These are phyloP conservation scores for Corythoichthys intestinalis DNA, from an alignment of 2,113 vertebrate species.

Conservation along the genomic window DNA sequence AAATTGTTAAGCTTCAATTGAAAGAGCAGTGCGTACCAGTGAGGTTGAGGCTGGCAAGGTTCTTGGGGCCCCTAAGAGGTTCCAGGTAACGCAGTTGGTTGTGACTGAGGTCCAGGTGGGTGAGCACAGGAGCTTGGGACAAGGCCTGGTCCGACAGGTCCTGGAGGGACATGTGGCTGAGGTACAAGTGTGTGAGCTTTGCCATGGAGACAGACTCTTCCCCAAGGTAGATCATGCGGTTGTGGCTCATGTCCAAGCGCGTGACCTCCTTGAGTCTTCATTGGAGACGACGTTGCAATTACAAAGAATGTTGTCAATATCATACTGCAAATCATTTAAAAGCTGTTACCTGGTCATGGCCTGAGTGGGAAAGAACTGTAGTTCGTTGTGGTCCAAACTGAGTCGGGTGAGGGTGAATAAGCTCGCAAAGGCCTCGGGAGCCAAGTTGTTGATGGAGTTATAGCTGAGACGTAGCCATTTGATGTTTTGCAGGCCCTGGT, in stretches of 20 bases:
- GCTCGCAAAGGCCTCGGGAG: conserved; percentile 81
- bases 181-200: conserved; percentile 79
- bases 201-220: conserved; percentile 83
- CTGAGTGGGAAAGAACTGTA: conserved; percentile 83
- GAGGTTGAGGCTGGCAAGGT: conserved; percentile 71
- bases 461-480: conserved; percentile 84
- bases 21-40: conserved; percentile 37
- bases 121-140: conserved; percentile 71
- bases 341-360: conserved; percentile 75
- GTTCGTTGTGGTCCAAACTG: conserved; percentile 87
- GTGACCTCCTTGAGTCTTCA: conserved; percentile 70
- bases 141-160: conserved; percentile 81
- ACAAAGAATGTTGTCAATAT: not conserved
- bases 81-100: conserved; percentile 84
- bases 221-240: conserved; percentile 81
- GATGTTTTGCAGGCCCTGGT: conserved; percentile 79
- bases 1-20: too few species aligned
- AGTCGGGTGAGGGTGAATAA: conserved; percentile 80
- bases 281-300: not conserved
- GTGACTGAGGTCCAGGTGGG: conserved; percentile 77
- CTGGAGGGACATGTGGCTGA: conserved; percentile 85
- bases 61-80: conserved; percentile 67
- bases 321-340: not conserved
- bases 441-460: conserved; percentile 85
- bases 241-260: conserved; percentile 82